Conservation (phyloP, 2,888 invertebrate genomes). For the Oscheius sp. region DNA sequence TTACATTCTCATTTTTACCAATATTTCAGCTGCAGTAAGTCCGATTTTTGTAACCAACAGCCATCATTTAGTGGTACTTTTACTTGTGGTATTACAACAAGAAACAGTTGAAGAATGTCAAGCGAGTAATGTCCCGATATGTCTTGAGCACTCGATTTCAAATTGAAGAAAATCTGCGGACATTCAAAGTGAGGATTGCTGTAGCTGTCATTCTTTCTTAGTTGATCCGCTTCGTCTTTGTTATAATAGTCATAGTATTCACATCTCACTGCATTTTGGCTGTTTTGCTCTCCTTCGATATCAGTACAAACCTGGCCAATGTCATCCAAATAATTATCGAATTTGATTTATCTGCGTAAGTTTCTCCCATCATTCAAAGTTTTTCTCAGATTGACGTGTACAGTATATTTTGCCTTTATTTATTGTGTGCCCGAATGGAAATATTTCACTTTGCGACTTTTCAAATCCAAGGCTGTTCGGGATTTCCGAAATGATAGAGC, state of each 20-base stretch:
- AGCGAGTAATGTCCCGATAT: not conserved
- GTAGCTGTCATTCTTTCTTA: not conserved
- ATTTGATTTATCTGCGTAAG: conserved; percentile 6
- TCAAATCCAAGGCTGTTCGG: not conserved
- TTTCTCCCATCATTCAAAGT: not conserved
- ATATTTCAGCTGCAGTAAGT: not conserved
- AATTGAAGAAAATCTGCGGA: not conserved
- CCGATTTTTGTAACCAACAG: not conserved
- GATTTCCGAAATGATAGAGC: not conserved
- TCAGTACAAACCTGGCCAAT: not conserved
- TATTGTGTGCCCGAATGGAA: not conserved
- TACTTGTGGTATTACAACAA: not conserved
- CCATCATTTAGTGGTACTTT: not conserved
- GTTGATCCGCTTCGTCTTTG: not conserved
- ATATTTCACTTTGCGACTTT: not conserved
- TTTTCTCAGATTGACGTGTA: not conserved
- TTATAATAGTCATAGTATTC: not conserved
- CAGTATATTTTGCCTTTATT: conserved; percentile 1
- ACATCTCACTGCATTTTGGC: not conserved
- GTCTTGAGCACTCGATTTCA: not conserved
- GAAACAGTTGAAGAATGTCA: not conserved
- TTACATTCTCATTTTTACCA: not conserved
- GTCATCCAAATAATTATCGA: not conserved
- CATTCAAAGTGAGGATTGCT: conserved; percentile 1
- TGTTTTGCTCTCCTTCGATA: not conserved